Conservation (phyloP, 2,888 invertebrate species). For the Hydropsyche betteni region DNA sequence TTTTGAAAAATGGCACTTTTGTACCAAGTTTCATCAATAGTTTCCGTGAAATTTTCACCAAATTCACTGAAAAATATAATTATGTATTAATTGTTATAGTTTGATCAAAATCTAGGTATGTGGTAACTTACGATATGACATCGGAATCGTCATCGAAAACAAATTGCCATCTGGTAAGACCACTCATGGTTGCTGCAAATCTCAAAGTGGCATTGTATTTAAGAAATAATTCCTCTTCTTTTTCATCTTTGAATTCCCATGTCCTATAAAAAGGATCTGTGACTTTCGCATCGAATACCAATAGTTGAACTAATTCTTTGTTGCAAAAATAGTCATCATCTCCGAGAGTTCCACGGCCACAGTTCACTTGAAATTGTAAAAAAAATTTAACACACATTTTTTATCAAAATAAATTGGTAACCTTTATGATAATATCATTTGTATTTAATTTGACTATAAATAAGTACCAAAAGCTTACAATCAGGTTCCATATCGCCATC, state of each 20-base stretch:
- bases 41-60: slow-evolving; percentile 77
- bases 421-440: background rate
- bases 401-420: too few species aligned
- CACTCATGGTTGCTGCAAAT: slow-evolving; percentile 89
- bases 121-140: slow-evolving; percentile 55
- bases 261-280: slow-evolving; percentile 68
- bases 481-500: slow-evolving; percentile 56
- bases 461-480: slow-evolving; percentile 52
- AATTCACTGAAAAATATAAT: slow-evolving; percentile 68
- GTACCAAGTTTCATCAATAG: slow-evolving; percentile 92
- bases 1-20: slow-evolving; percentile 89
- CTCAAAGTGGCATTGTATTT: slow-evolving; percentile 78
- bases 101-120: background rate
- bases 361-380: slow-evolving; percentile 66
- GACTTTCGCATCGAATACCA: slow-evolving; percentile 87
- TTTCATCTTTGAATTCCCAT: slow-evolving; percentile 64
- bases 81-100: slow-evolving; percentile 1
- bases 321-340: slow-evolving; percentile 85
- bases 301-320: slow-evolving; percentile 81
- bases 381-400: background rate
- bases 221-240: slow-evolving; percentile 67
- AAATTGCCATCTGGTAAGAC: slow-evolving; percentile 87
- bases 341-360: slow-evolving; percentile 69
- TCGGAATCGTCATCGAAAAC: slow-evolving; percentile 68
- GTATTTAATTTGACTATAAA: background rate